Evolutionary conservation across 2,888 invertebrate species (phyloP), one percentile per base, ranked within the genome.

Genomic region (Spilosoma lubricipeda): DNA sequence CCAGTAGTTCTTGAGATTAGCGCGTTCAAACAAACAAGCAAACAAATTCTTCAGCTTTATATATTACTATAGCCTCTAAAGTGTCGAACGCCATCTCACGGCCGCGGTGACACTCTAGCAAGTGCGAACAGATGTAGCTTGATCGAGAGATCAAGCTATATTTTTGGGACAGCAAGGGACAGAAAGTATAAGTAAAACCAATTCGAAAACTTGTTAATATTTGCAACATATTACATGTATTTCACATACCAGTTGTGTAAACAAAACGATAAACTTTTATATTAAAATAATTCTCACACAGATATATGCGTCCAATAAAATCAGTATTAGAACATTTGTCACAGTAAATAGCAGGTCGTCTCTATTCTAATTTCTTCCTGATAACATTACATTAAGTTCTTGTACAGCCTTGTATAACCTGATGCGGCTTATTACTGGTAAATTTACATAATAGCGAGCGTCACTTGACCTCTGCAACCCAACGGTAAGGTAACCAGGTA

Each of bases 361-460:
- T 39, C 67, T 66, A 52, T 39, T 56, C 23, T 56, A 72, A 64
- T 36, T 69, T 73, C 56, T 70, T 39, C 56, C 36, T n/a, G 45
- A 45, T 30, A 39, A 39, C 39, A 59, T 30, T 23, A 59, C 59
- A 59, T 70, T 70, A 39, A 23, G 59, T 56, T 59, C 59, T 63
- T 30, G 59, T 63, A 30, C 27, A 63, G 27, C 59, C 59, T 63
- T 63, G 69, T 73, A 64, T 45, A 73, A 73, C 73, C 69, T 69
- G 73, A 69, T 73, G 68, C 64, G 39, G 39, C 64, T 73, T 48
- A 73, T 73, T 73, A 63, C 68, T 36, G 45, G 68, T 52, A 65
- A 65, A 69, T 69, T 68, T 73, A 73, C 69, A 48, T 69, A 68
- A 73, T 69, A 48, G 67, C 64, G 64, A 42, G 15, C 68, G 65